Evolutionary conservation across 2,113 vertebrate species (phyloP), one percentile per base, ranked within the genome.

Genomic region (Megalops atlanticus): DNA sequence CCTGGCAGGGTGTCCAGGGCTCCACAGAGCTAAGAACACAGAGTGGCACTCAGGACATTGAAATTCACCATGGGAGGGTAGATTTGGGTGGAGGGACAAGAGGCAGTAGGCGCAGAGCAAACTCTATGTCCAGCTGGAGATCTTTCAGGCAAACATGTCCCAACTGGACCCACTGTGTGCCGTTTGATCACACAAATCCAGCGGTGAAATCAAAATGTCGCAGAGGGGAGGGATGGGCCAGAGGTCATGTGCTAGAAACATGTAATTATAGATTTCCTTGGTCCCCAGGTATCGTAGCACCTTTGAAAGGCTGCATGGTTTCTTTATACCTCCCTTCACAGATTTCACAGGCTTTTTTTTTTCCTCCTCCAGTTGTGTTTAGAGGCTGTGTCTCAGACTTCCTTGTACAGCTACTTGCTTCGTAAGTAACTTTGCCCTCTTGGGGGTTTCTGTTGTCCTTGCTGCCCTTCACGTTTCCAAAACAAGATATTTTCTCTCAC

Each of bases 21-120:
- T 84, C 74, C 85, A 77, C 80, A 64, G 86, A 83, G 87, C 84
- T 77, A 81, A 71, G 49, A 78, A 36, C 78, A 18, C 72, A 2
- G 80, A 82, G 74, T 76, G 47, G 76, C 70, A 49, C n/a, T 79
- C 81, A 38, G 71, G 52, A 80, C 0, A n/a, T 73, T 84, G 81
- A 52, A 82, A 80, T 76, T 80, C 77, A 70, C 78, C 77, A 36
- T 24, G 81, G 78, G 79, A 69, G n/a, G 36, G 8, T 27, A 80
- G 43, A 35, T 68, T 4, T 27, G 3, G 31, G 38, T 58, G 39
- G 58, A 24, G n/a, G n/a, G 18, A 8, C 12, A 10, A 1, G 8
- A 10, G n/a, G n/a, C 85, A 39, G 78, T 64, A 58, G 6, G 12
- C 74, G 83, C 85, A 83, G 49, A 78, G 68, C 33, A 35, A 71